Percentiles rank a stretch among this genome's conserved stretches.
Evolutionary conservation across 2,888 invertebrate species (phyloP).

Genomic region (Celastrina argiolus): DNA sequence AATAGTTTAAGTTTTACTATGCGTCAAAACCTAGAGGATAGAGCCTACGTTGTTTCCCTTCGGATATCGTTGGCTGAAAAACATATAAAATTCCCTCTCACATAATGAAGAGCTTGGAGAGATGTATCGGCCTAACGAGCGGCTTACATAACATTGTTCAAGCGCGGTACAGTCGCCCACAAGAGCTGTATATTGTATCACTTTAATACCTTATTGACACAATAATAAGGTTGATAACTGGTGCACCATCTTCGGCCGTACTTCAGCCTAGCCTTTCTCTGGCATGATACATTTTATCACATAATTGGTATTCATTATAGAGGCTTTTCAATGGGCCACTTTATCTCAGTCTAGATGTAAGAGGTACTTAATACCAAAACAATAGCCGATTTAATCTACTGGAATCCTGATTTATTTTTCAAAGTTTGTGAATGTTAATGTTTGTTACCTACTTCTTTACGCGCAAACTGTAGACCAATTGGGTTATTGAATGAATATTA

Average conservation of each 20-base stretch:
- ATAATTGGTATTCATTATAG: conserved; percentile 7
- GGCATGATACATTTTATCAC: conserved; percentile 2
- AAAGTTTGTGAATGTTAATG: no score
- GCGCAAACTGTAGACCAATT: no score
- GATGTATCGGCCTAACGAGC: conserved; percentile 5
- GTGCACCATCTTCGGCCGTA: neutral
- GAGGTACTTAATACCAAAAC: neutral
- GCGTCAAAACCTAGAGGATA: neutral
- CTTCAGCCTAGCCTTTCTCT: conserved; percentile 12
- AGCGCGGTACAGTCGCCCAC: neutral
- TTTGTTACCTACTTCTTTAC: no score
- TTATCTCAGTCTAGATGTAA: neutral
- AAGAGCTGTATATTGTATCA: neutral
- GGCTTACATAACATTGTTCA: conserved; percentile 1
- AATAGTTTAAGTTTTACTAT: no score
- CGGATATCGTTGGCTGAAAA: neutral
- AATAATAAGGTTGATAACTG: neutral
- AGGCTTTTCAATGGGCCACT: neutral
- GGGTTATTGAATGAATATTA: no score
- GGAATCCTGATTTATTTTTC: neutral
- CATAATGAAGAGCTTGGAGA: neutral
- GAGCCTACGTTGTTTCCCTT: neutral
- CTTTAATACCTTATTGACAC: neutral
- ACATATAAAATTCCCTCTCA: neutral
- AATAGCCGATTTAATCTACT: neutral